phyloP scores from a whole-genome alignment of 2,113 vertebrate genomes.

The Aegithalos caudatus region DNA sequence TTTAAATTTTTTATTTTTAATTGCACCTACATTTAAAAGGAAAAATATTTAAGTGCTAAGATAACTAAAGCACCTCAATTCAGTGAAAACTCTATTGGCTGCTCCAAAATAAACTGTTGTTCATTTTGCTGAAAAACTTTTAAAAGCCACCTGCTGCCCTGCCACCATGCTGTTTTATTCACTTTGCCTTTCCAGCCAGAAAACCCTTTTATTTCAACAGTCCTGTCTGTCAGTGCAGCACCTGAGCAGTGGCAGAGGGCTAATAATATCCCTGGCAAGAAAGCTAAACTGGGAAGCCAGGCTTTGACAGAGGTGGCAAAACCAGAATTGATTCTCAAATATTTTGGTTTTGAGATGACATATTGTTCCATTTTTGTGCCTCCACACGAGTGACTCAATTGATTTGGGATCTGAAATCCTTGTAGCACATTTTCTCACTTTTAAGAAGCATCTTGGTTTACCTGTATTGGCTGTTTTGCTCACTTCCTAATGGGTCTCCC shows the following conservation, averaged over 20 bases:
- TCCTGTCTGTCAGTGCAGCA: background rate
- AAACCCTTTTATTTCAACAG: conserved; percentile 1
- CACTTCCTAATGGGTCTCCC: background rate
- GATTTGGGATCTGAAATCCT: conserved; percentile 19
- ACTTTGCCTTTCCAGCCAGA: background rate
- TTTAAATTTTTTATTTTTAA: background rate
- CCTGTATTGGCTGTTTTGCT: background rate
- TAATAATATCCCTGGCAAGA: conserved; percentile 36
- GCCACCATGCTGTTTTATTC: conserved; percentile 14
- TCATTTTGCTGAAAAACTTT: conserved; percentile 24
- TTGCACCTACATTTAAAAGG: background rate
- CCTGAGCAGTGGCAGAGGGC: background rate
- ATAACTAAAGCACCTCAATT: background rate
- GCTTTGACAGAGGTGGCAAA: background rate
- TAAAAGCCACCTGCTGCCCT: conserved; percentile 30
- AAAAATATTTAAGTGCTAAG: background rate
- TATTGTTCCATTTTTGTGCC: background rate
- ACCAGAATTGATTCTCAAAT: conserved; percentile 7
- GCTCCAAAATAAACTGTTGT: conserved; percentile 26
- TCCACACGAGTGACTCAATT: background rate
- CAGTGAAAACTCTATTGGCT: conserved; percentile 3
- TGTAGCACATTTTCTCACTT: conserved; percentile 22
- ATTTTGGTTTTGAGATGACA: conserved; percentile 28
- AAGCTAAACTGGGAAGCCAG: conserved; percentile 3
- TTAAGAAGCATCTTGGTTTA: background rate